Conservation (phyloP, 1,140 invertebrate species). For the Microplitis mediator region DNA sequence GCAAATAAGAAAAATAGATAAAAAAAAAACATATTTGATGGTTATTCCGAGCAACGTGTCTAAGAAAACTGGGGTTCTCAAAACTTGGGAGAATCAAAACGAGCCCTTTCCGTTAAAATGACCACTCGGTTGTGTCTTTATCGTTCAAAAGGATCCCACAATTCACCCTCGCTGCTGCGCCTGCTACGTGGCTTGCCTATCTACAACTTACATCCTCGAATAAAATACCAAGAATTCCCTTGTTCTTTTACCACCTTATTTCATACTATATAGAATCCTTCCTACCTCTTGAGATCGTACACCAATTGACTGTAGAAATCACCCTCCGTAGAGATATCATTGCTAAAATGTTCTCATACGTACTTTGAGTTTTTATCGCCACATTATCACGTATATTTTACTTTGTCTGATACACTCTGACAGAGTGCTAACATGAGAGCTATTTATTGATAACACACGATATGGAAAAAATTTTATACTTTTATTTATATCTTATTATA, state of each 20-base stretch:
- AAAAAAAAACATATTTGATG: slow-evolving; percentile 28
- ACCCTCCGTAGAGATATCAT: neutral
- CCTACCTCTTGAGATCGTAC: neutral
- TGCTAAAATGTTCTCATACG: too few species aligned
- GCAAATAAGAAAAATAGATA: slow-evolving; percentile 27
- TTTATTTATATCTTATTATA: too few species aligned
- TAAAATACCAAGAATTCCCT: slow-evolving; percentile 9
- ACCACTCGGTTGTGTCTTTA: slow-evolving; percentile 35
- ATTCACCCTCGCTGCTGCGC: slow-evolving; percentile 22
- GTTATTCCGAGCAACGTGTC: slow-evolving; percentile 10
- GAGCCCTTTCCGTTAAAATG: slow-evolving; percentile 19
- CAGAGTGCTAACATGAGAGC: too few species aligned
- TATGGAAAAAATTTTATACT: too few species aligned
- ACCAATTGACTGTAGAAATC: neutral
- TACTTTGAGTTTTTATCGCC: too few species aligned
- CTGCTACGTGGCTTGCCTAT: slow-evolving; percentile 29
- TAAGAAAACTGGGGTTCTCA: neutral
- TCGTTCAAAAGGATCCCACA: slow-evolving; percentile 37
- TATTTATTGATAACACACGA: too few species aligned
- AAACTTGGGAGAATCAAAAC: neutral
- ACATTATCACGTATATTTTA: too few species aligned
- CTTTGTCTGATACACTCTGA: too few species aligned
- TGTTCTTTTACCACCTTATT: neutral
- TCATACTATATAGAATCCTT: neutral
- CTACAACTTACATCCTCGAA: neutral